Base-by-base conservation (phyloP, 1,140 invertebrate species). In the Lordiphosa mommai region DNA sequence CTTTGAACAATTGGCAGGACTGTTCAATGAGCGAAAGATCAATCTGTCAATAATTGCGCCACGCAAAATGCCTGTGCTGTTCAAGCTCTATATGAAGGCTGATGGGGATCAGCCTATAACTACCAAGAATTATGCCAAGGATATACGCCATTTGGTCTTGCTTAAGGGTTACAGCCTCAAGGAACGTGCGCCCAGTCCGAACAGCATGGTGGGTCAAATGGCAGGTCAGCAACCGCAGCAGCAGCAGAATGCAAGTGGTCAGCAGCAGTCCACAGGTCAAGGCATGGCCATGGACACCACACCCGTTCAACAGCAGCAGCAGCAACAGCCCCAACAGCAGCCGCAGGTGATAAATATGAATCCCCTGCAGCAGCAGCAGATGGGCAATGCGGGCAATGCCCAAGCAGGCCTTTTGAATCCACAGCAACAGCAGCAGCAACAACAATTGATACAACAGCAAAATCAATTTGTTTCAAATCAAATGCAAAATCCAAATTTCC, bases 61-160 rank as follows among this genome's bases (percentile, higher is more conserved):
- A 1, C 90, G 96, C 36, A 96, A 97, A 88, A 94, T 98, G 59
- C 94, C 96, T 1, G 91, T 93, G 0, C 87, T 96, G 0, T 93
- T 94, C 58, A 93, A 94, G 72, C 87, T 96, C 7, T 96, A 95
- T 85, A 94, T 95, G 76, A 94, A 95, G 88, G 95, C 95, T 8
- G 96, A 95, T 7, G 96, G 96, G 0, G 96, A 97, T 90, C 89
- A 96, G 7, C 91, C 92, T 0, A 94, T 94, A 0, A 93, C 95
- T 56, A 95, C 93, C 3, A 97, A 98, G 87, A 97, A 97, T 82
- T 98, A 97, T 88, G 95, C 96, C 0, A 96, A 96, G 90, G 96
- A 97, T 89, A 92, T 93, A 0, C 89, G 95, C 9, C 95, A 97
- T 90, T 90, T 97, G 47, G 94, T 97, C 4, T 89, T 97, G 5